Evolutionary conservation across 2,888 invertebrate genomes (phyloP), one percentile per base, ranked within the genome.

Genomic region (Petrolisthes manimaculis): DNA sequence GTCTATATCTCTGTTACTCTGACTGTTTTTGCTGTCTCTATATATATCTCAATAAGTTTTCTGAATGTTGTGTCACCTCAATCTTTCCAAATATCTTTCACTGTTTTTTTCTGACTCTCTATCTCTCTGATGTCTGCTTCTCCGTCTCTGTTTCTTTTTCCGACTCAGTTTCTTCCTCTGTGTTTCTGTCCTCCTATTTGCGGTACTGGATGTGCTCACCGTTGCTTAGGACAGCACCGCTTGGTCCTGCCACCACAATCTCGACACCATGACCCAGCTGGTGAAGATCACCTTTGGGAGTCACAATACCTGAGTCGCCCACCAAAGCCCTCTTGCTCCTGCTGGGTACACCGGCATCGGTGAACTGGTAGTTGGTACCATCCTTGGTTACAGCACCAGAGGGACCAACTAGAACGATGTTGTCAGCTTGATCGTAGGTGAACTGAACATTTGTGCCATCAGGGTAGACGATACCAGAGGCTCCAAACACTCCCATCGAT

Each of bases 321-420:
- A 67, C 51, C 51, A 69, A 51, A 12, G 37, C 53, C 8, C 83
- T 61, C 74, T 74, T 37, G 37, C 37, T 37, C 37, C 37, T 37
- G 37, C 37, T 37, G 37, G 37, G 37, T 0, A 37, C 37, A 37
- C 37, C 37, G 37, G 37, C 84, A 37, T 6, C 61, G 37, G 84
- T 84, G 24, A 90, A 79, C 83, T 90, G 90, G 54, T 56, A 78
- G 86, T 90, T 90, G 5, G 18, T 9, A 3, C 90, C 90, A 61
- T 54, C n/a, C 69, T 75, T 89, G 51, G 89, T 89, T 4, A 90
- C 90, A 69, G 89, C 89, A 54, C 90, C 90, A 71, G 90, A 87
- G 8, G 90, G 87, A 37, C 90, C 90, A 18, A 90, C 71, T 4
- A 89, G 83, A 21, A 84, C 82, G 21, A 89, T 82, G 80, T 86